phyloP scores from a whole-genome alignment of 1,140 invertebrate species.

The Anagrus nilaparvatae region DNA sequence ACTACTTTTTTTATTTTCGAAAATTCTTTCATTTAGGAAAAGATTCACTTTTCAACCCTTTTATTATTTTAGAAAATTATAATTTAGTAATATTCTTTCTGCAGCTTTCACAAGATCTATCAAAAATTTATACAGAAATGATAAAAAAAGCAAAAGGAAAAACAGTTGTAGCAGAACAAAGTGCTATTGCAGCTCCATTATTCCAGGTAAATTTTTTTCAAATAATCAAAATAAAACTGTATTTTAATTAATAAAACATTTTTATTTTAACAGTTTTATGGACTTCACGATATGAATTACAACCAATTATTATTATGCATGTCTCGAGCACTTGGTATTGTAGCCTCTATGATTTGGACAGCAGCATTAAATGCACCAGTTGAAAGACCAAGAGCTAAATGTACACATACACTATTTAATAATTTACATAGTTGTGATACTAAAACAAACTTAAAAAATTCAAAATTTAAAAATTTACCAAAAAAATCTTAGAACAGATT shows the following conservation, averaged over 20 bases:
- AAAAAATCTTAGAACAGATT: no score
- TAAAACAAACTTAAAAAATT: no score
- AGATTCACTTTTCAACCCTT: no score
- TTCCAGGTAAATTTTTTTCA: constrained; percentile 20
- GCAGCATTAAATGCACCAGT: constrained; percentile 22
- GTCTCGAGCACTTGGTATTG: constrained; percentile 24
- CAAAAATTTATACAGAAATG: constrained; percentile 16
- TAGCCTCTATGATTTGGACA: constrained; percentile 31
- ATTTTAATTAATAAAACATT: background rate
- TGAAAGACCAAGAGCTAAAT: constrained; percentile 24
- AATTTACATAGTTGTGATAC: background rate
- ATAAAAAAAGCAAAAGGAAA: constrained; percentile 15
- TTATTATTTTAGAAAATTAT: no score
- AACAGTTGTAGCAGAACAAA: constrained; percentile 18
- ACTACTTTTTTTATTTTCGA: no score
- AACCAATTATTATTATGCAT: constrained; percentile 30
- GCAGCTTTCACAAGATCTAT: constrained; percentile 24
- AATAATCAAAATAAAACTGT: background rate
- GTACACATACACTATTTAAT: constrained; percentile 24
- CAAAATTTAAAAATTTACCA: no score
- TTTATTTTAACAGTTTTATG: constrained; percentile 20
- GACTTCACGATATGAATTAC: constrained; percentile 27
- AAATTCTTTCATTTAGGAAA: no score
- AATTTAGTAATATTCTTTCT: background rate
- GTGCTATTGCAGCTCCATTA: constrained; percentile 21